Evolutionary conservation across 2,113 vertebrate genomes (phyloP), one percentile per base, ranked within the genome.

Genomic region (Osmerus mordax): DNA sequence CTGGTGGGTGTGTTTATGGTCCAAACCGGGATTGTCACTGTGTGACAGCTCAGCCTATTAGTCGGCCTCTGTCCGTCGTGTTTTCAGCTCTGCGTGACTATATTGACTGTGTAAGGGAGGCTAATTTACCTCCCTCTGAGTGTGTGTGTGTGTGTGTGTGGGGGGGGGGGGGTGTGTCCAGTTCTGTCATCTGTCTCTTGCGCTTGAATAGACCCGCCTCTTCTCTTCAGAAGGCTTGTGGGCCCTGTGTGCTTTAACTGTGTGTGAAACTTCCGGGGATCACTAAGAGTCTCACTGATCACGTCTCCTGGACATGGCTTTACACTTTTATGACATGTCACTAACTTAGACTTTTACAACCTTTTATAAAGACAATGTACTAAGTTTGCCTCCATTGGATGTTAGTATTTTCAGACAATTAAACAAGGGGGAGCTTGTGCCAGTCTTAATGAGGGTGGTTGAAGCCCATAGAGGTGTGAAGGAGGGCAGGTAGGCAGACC

Each of bases 241-340:
- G 78, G 70, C 68, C 69, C 65, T 79, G 76, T 79, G 84, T 83
- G 83, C 81, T 80, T 78, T 79, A 52, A 75, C 67, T n/a, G 72
- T 36, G 36, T 75, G 21, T 59, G 76, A 58, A 65, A 58, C 77
- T 61, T 72, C 61, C 15, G 71, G 61, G 56, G 70, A 61, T 67
- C n/a, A 7, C 5, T 41, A 9, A 41, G 36, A 41, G 36, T 41
- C 36, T 41, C 36, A 2, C 62, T 51, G 69, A 70, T 21, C 11
- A 64, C 68, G 76, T 62, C 78, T 74, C 36, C 36, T 41, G 36
- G 8, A 23, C 58, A 60, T 8, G 58, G 18, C 58, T 11, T 23
- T 23, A 21, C n/a, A 60, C 58, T 60, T 23, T 23, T 41, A 41
- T 41, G 36, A 41, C 36, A 32, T 32, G 36, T 41, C 36, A 41